These are phyloP conservation scores for Diplolepis rosae DNA, from an alignment of 2,888 invertebrate species.

Conservation along the genomic window DNA sequence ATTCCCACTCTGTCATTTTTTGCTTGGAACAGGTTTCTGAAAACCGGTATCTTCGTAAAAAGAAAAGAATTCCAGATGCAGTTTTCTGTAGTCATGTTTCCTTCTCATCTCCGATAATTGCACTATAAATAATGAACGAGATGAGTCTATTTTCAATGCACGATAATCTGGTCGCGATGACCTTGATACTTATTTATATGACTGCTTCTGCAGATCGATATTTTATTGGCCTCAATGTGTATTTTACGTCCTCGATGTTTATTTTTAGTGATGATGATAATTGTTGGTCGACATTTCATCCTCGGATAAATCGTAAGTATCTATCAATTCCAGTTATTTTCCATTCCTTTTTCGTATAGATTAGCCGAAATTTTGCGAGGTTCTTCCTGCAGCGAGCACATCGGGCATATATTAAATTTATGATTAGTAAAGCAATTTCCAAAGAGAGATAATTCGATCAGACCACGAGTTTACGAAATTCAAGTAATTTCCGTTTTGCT, in stretches of 20 bases:
- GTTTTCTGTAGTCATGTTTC: neutral
- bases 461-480: slow-evolving; percentile 24
- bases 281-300: neutral
- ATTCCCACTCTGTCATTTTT: neutral
- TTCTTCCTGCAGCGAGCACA: neutral
- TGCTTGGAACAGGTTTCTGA: neutral
- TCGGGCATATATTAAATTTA: neutral
- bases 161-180: slow-evolving; percentile 4
- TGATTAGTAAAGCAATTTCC: slow-evolving; percentile 28
- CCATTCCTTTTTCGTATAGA: neutral
- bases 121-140: slow-evolving; percentile 21
- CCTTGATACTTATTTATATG: slow-evolving; percentile 16
- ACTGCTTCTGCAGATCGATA: neutral
- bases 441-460: slow-evolving; percentile 20
- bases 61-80: neutral
- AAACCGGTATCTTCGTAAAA: neutral
- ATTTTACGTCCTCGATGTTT: neutral
- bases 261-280: neutral
- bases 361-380: neutral
- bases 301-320: neutral
- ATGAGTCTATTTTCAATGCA: slow-evolving; percentile 14
- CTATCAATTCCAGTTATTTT: neutral
- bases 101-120: neutral
- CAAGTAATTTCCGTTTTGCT: slow-evolving; percentile 22
- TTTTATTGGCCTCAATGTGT: slow-evolving; percentile 15